These are phyloP conservation scores for Lagria hirta DNA, from an alignment of 2,888 invertebrate species.

Conservation along the genomic window DNA sequence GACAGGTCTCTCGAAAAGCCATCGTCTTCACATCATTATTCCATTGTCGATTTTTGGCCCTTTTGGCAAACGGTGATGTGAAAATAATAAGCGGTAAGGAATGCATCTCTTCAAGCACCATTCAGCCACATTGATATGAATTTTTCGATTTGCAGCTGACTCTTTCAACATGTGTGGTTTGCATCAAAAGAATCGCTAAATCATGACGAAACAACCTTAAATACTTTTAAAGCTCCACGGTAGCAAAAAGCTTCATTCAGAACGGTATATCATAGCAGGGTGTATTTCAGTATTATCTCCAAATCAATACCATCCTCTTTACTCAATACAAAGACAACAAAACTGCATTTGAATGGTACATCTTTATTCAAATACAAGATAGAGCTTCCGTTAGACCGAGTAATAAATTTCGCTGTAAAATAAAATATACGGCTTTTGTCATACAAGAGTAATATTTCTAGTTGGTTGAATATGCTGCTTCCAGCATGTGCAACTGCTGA, in stretches of 20 bases:
- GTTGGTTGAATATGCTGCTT: too few relatives aligned
- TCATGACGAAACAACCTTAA: conserved; percentile 31
- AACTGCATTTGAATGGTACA: too few relatives aligned
- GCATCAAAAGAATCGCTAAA: conserved; percentile 32
- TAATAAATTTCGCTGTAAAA: too few relatives aligned
- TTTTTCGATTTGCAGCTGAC: conserved; percentile 30
- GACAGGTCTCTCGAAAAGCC: conserved; percentile 43
- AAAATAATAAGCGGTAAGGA: conserved; percentile 29
- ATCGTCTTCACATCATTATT: conserved; percentile 40
- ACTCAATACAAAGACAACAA: too few relatives aligned
- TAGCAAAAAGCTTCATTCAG: conserved; percentile 13
- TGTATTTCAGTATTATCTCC: conserved; percentile 8
- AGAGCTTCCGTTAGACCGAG: too few relatives aligned
- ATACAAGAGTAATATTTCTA: too few relatives aligned
- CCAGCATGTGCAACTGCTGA: too few relatives aligned
- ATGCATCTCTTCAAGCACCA: conserved; percentile 29
- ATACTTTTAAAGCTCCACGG: conserved; percentile 27
- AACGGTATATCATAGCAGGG: conserved; percentile 4
- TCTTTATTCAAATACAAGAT: too few relatives aligned
- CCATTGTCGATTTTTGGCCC: conserved; percentile 34
- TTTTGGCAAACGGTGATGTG: conserved; percentile 27
- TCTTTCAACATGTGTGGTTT: conserved; percentile 19
- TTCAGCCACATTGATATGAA: conserved; percentile 23
- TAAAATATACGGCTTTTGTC: too few relatives aligned
- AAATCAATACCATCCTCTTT: too few relatives aligned